Evolutionary conservation across 2,888 invertebrate species (phyloP).

Genomic region (Troides aeacus): DNA sequence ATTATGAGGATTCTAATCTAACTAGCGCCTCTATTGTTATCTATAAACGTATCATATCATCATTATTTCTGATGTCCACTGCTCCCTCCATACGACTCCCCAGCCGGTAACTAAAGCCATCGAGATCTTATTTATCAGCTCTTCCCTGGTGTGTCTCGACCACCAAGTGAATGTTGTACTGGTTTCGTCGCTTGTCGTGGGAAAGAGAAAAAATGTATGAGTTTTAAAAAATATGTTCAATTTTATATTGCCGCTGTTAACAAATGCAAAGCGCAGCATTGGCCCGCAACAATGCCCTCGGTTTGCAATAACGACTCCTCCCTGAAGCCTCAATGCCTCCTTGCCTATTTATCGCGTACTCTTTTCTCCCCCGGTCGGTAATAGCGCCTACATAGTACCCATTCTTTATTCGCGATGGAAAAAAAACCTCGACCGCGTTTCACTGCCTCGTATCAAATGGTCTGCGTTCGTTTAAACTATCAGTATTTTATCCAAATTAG

Average conservation of each 20-base stretch:
- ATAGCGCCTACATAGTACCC: slow-evolving; percentile 36
- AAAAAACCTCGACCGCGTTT: slow-evolving; percentile 33
- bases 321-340: slow-evolving; percentile 42
- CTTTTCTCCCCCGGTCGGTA: slow-evolving; percentile 40
- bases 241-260: slow-evolving; percentile 16
- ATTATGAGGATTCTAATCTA: too few species aligned
- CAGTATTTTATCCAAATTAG: not conserved
- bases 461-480: slow-evolving; percentile 24
- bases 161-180: too few species aligned
- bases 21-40: too few species aligned
- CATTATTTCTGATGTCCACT: too few species aligned
- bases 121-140: too few species aligned
- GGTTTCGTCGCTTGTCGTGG: not conserved
- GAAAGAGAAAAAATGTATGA: not conserved
- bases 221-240: slow-evolving; percentile 27
- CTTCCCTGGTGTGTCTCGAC: too few species aligned
- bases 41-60: too few species aligned
- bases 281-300: slow-evolving; percentile 42
- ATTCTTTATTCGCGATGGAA: slow-evolving; percentile 40
- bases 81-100: too few species aligned
- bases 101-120: too few species aligned
- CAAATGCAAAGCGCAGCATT: slow-evolving; percentile 22
- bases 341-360: slow-evolving; percentile 52
- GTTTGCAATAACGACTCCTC: slow-evolving; percentile 47
- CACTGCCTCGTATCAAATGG: slow-evolving; percentile 33